A percentile compares a stretch with the other conserved stretches of the same genome.
Conservation (phyloP, 1,140 invertebrate species). For the Mya arenaria region DNA sequence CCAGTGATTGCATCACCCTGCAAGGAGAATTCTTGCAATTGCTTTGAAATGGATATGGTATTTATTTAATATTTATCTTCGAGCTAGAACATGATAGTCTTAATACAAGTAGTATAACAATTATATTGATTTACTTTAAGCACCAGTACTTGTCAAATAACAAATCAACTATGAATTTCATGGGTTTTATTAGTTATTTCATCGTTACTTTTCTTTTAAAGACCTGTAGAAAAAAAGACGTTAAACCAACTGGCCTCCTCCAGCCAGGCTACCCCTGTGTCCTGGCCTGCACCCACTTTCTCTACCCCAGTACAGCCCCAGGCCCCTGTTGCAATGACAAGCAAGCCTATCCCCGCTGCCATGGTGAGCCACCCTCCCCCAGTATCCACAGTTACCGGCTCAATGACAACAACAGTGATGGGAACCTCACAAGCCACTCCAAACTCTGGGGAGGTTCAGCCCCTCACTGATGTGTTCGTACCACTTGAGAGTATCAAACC, state of each 20-base stretch:
- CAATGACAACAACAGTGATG: constrained; percentile 56
- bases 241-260: constrained; percentile 85
- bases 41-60: too few species aligned
- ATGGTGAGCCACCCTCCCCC: constrained; percentile 33
- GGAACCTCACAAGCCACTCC: constrained; percentile 65
- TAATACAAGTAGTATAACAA: too few species aligned
- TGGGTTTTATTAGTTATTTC: not conserved
- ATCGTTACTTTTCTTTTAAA: constrained; percentile 80
- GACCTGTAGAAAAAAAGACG: constrained; percentile 86
- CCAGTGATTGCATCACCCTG: too few species aligned
- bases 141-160: not conserved
- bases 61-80: too few species aligned
- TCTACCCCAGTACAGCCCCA: too few species aligned
- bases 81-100: too few species aligned
- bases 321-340: too few species aligned
- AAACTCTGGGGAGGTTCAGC: constrained; percentile 63
- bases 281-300: not conserved
- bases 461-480: constrained; percentile 88
- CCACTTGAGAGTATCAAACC: constrained; percentile 89
- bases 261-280: too few species aligned
- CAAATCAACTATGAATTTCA: not conserved
- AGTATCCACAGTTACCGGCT: constrained; percentile 19
- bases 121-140: too few species aligned
- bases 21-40: too few species aligned
- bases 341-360: too few species aligned